phyloP scores from a whole-genome alignment of 2,113 vertebrate genomes.

The Malurus elegans region DNA sequence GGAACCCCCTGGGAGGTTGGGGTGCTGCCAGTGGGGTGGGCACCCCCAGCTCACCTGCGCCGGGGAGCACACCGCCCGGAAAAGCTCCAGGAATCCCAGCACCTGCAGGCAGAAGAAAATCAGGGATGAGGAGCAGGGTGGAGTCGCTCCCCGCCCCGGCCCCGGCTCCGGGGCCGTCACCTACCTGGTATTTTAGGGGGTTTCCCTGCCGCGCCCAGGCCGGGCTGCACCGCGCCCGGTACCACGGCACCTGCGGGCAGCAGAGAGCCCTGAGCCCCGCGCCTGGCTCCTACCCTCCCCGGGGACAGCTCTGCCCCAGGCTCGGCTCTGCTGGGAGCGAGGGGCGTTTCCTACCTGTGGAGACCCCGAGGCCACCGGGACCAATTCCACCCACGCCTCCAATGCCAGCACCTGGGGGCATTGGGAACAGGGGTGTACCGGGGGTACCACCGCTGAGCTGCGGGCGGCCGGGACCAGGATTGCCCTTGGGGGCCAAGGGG shows the following conservation, averaged over 20 bases:
- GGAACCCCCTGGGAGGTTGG: accelerated
- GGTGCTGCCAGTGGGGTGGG: neutral
- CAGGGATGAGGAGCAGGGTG: accelerated
- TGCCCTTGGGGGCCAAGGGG: neutral
- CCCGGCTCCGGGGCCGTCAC: neutral
- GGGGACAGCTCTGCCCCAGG: neutral
- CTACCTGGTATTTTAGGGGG: conserved; percentile 80
- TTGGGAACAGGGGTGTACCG: neutral
- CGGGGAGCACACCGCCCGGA: conserved; percentile 76
- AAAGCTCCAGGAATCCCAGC: conserved; percentile 78
- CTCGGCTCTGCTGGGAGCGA: neutral
- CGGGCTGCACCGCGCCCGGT: conserved; percentile 57
- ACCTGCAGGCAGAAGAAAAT: conserved; percentile 33
- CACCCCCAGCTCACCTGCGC: conserved; percentile 67
- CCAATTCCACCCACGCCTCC: conserved; percentile 25
- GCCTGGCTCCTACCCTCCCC: neutral
- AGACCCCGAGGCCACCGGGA: conserved; percentile 48
- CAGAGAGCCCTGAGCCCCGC: neutral
- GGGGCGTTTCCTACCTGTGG: conserved; percentile 57
- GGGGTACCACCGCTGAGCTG: neutral
- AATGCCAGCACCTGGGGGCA: conserved; percentile 42
- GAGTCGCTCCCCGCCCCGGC: neutral
- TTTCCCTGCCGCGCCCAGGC: conserved; percentile 66
- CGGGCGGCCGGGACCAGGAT: accelerated
- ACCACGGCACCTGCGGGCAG: conserved; percentile 62